Conservation (phyloP, 2,113 vertebrate species). For the Indicator maculatus region DNA sequence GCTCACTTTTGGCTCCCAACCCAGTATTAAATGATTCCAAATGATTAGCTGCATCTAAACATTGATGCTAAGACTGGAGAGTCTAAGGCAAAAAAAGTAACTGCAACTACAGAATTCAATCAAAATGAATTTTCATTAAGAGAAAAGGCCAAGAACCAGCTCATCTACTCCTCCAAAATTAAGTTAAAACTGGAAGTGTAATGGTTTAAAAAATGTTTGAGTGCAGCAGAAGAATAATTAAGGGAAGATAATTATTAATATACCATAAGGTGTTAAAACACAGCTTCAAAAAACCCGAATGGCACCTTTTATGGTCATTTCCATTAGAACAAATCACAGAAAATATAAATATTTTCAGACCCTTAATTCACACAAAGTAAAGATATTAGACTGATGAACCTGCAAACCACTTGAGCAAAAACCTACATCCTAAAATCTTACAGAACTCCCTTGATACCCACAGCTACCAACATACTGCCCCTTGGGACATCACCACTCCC, state of each 20-base stretch:
- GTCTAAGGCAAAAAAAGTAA: neutral
- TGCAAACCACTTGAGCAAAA: neutral
- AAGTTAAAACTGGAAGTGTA: neutral
- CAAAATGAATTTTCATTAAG: neutral
- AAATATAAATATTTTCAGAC: neutral
- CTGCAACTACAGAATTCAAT: neutral
- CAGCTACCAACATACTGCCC: neutral
- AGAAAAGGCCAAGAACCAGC: neutral
- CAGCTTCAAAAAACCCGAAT: neutral
- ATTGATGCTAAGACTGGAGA: neutral
- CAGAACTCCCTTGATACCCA: neutral
- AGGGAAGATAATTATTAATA: neutral
- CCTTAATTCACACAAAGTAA: neutral
- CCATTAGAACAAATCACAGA: neutral
- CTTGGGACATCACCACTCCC: neutral
- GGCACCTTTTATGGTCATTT: neutral
- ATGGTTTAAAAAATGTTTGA: neutral
- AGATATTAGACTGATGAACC: neutral
- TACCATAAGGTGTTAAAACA: neutral
- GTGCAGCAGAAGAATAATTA: neutral
- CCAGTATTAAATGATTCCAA: neutral
- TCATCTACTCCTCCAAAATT: neutral
- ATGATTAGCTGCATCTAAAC: conserved; percentile 24
- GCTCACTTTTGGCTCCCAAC: neutral
- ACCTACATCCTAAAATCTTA: neutral